Evolutionary conservation across 2,797 vertebrate species (phyloP).

Genomic region (Pseudochirops cupreus): DNA sequence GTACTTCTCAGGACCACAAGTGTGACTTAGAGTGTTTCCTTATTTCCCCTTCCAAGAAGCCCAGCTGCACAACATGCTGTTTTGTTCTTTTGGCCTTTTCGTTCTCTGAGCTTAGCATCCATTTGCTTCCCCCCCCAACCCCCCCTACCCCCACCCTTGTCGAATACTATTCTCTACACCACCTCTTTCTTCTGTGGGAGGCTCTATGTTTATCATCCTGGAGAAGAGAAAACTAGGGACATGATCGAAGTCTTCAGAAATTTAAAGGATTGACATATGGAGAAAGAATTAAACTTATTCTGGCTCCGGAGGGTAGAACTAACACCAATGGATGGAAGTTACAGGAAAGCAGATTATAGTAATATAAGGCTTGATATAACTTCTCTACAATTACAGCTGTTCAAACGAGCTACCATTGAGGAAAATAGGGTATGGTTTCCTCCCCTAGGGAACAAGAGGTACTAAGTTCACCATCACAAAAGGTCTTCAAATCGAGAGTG

Average conservation of each 20-base stretch:
- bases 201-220: background rate
- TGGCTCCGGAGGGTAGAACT: background rate
- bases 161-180: background rate
- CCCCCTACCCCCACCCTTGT: background rate
- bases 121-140: background rate
- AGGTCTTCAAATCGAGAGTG: background rate
- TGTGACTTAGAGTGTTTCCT: background rate
- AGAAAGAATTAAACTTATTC: background rate
- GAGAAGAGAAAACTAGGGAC: background rate
- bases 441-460: background rate
- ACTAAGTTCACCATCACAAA: background rate
- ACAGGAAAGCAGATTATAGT: background rate
- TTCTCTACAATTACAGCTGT: background rate
- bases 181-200: background rate
- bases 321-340: background rate
- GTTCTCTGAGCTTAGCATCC: constrained; percentile 13
- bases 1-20: background rate
- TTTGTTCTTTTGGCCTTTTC: background rate
- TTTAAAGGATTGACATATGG: background rate
- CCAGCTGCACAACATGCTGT: background rate
- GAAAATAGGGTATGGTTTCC: background rate
- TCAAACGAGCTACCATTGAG: background rate
- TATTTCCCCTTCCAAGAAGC: constrained; percentile 27
- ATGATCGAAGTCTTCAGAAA: background rate
- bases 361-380: background rate